phyloP scores from a whole-genome alignment of 2,888 invertebrate genomes.

The Drosophila setosimentum region DNA sequence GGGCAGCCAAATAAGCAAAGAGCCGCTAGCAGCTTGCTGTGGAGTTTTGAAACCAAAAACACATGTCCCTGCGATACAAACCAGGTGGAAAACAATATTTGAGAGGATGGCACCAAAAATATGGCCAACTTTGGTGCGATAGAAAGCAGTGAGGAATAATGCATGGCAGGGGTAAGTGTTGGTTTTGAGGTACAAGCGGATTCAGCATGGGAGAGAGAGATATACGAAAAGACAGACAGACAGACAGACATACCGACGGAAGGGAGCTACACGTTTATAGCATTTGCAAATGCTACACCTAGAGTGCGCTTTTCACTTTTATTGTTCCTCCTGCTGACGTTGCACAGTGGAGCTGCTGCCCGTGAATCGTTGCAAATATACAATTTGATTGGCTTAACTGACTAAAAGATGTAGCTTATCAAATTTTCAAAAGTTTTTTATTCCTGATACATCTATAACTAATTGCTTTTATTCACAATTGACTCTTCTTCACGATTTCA shows the following conservation, averaged over 20 bases:
- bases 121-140: constrained; percentile 54
- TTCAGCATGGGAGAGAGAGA: neutral
- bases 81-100: constrained; percentile 40
- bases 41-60: constrained; percentile 37
- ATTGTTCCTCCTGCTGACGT: constrained; percentile 57
- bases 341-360: neutral
- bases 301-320: constrained; percentile 72
- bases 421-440: neutral
- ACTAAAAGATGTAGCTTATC: neutral
- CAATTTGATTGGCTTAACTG: neutral
- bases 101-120: constrained; percentile 42
- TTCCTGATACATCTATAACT: neutral
- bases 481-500: neutral
- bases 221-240: neutral
- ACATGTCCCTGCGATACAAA: constrained; percentile 50
- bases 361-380: neutral
- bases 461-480: neutral
- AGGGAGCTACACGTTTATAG: constrained; percentile 69
- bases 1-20: constrained; percentile 45
- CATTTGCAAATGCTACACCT: constrained; percentile 76
- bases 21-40: constrained; percentile 6
- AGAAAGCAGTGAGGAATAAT: constrained; percentile 8
- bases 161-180: neutral
- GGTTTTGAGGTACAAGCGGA: neutral
- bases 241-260: constrained; percentile 3